These are phyloP conservation scores for Halisarca cf. caerulea DNA, from an alignment of 37 sponge, comb jelly and placozoan genomes.

Conservation along the genomic window DNA sequence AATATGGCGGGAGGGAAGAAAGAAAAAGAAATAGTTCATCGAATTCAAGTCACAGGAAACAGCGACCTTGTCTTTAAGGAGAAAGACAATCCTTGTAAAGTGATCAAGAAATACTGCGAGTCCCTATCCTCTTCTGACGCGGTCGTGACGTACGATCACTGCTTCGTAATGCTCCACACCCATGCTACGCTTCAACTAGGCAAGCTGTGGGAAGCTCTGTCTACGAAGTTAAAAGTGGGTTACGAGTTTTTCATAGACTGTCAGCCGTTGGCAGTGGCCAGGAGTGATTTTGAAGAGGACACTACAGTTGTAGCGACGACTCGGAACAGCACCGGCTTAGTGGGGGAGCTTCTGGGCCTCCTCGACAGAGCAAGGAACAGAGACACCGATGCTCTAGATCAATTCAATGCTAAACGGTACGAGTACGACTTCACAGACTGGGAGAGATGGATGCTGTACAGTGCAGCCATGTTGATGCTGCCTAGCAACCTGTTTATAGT, in stretches of 20 bases:
- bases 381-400: constrained; percentile 58
- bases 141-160: constrained; percentile 39
- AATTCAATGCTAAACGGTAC: constrained; percentile 73
- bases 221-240: constrained; percentile 48
- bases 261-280: constrained; percentile 34
- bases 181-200: constrained; percentile 54
- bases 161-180: constrained; percentile 67
- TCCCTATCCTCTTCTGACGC: constrained; percentile 2
- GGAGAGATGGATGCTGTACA: constrained; percentile 73
- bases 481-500: constrained; percentile 88
- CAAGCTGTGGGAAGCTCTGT: constrained; percentile 53
- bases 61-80: constrained; percentile 55
- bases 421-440: constrained; percentile 68
- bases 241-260: constrained; percentile 79
- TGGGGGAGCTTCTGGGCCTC: constrained; percentile 51
- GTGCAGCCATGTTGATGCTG: constrained; percentile 71
- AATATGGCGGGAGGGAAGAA: background rate
- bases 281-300: constrained; percentile 24
- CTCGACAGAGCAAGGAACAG: constrained; percentile 62
- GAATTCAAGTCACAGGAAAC: constrained; percentile 52
- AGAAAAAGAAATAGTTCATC: constrained; percentile 20
- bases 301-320: background rate
- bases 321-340: constrained; percentile 54
- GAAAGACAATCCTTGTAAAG: constrained; percentile 78
- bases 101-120: constrained; percentile 77